phyloP scores from a whole-genome alignment of 2,888 invertebrate genomes.

The Entomobrya multifasciata region DNA sequence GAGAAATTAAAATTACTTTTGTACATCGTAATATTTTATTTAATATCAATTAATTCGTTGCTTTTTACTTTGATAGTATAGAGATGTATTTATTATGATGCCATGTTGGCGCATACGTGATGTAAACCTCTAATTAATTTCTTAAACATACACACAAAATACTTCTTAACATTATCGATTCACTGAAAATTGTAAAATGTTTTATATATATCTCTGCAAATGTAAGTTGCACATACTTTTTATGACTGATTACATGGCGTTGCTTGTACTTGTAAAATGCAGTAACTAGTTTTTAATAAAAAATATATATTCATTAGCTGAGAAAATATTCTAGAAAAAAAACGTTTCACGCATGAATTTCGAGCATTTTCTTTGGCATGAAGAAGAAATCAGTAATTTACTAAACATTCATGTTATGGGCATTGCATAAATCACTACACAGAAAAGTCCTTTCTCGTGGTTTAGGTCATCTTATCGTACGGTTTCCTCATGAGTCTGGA shows the following conservation, averaged over 20 bases:
- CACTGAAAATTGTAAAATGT: conserved; percentile 9
- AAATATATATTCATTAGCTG: background rate
- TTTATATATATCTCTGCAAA: conserved; percentile 46
- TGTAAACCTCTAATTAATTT: conserved; percentile 18
- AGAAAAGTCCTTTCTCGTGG: too few relatives aligned
- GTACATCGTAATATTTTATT: background rate
- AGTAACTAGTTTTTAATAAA: conserved; percentile 7
- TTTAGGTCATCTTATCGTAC: too few relatives aligned
- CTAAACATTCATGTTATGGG: too few relatives aligned
- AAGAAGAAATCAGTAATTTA: too few relatives aligned
- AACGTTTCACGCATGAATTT: too few relatives aligned
- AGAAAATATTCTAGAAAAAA: too few relatives aligned
- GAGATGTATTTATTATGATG: conserved; percentile 36
- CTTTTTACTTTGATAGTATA: conserved; percentile 2
- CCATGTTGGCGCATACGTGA: conserved; percentile 1
- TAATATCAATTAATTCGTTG: background rate
- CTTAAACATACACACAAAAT: background rate
- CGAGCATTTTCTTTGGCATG: too few relatives aligned
- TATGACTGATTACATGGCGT: conserved; percentile 57
- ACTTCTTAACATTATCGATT: background rate
- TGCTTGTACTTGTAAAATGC: conserved; percentile 11
- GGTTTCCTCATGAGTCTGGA: too few relatives aligned
- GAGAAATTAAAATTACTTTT: conserved; percentile 72
- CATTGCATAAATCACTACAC: too few relatives aligned
- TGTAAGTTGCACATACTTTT: conserved; percentile 15